Conservation (phyloP, 92 coral and sea anemone genomes). For the Zoanthus gigantus region DNA sequence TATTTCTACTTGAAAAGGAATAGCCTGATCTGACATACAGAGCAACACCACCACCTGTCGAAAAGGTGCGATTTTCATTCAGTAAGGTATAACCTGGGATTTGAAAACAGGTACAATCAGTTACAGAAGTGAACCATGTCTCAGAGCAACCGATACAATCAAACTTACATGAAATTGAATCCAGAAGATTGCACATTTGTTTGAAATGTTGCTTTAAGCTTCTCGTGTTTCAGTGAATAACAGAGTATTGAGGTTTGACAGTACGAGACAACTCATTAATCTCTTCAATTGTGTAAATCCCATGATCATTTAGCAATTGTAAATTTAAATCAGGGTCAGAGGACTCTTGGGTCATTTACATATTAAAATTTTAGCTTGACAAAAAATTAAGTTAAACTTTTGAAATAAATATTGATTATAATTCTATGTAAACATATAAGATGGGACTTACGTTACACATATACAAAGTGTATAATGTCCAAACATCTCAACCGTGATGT, state of each 20-base stretch:
- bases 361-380: slow-evolving; percentile 15
- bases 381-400: slow-evolving; percentile 12
- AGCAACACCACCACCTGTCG: slow-evolving; percentile 51
- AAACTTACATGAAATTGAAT: slow-evolving; percentile 32
- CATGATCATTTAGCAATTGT: slow-evolving; percentile 19
- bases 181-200: slow-evolving; percentile 42
- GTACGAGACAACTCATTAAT: slow-evolving; percentile 31
- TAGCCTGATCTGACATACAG: slow-evolving; percentile 35
- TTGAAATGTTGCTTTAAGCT: slow-evolving; percentile 56
- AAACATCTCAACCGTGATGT: background rate
- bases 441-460: background rate
- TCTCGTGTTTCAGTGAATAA: slow-evolving; percentile 47
- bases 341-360: slow-evolving; percentile 15
- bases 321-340: slow-evolving; percentile 31
- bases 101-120: slow-evolving; percentile 34
- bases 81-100: slow-evolving; percentile 41
- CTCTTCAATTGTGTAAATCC: slow-evolving; percentile 20
- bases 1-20: slow-evolving; percentile 21
- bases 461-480: background rate
- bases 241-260: slow-evolving; percentile 54
- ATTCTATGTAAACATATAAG: background rate
- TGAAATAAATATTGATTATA: background rate
- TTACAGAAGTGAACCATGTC: slow-evolving; percentile 35
- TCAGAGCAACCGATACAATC: slow-evolving; percentile 62
- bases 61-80: slow-evolving; percentile 38